Evolutionary conservation across 1,140 invertebrate species (phyloP).

Genomic region (Aphis gossypii): DNA sequence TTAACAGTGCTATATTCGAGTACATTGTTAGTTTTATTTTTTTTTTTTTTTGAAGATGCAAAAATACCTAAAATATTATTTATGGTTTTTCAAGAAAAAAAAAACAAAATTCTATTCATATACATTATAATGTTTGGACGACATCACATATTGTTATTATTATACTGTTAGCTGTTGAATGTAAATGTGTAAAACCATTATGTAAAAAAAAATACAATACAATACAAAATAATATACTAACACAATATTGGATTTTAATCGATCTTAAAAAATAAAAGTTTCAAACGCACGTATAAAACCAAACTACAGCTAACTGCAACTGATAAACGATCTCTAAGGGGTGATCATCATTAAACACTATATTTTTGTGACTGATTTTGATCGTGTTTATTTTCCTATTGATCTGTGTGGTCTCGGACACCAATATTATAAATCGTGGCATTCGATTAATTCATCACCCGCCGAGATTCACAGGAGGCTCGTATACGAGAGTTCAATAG

Average conservation of each 20-base stretch:
- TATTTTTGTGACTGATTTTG: neutral
- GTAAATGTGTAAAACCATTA: neutral
- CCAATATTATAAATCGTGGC: neutral
- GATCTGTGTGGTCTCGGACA: conserved; percentile 41
- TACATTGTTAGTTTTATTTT: neutral
- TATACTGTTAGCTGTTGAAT: neutral
- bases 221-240: neutral
- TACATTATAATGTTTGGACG: too few species aligned
- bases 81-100: neutral
- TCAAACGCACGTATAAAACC: neutral
- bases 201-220: neutral
- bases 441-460: conserved; percentile 32
- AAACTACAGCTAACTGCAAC: too few species aligned
- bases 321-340: neutral
- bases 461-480: neutral
- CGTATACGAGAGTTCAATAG: neutral
- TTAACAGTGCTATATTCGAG: neutral
- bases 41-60: neutral
- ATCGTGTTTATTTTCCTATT: neutral
- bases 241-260: neutral
- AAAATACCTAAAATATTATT: neutral
- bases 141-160: neutral
- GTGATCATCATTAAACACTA: neutral
- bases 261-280: neutral
- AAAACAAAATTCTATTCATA: neutral